Conservation (phyloP, 2,797 vertebrate species). For the Oreochromis mossambicus region DNA sequence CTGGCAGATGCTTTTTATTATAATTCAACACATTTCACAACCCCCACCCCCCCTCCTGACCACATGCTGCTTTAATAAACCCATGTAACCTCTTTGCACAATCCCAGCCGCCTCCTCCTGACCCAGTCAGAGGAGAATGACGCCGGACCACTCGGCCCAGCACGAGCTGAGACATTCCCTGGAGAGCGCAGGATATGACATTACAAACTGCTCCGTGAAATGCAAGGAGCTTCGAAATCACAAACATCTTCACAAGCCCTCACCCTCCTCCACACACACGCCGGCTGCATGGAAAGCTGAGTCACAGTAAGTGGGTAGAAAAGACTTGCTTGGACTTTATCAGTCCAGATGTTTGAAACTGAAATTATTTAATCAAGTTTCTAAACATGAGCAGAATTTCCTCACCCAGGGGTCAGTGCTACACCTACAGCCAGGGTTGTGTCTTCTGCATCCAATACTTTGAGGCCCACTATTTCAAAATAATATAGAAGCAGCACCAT, state of each 20-base stretch:
- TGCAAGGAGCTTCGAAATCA: slow-evolving; percentile 54
- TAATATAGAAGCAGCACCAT: background rate
- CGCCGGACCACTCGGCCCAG: slow-evolving; percentile 57
- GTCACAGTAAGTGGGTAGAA: background rate
- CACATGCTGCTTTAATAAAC: slow-evolving; percentile 30
- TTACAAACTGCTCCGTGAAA: slow-evolving; percentile 65
- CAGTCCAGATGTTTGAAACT: background rate
- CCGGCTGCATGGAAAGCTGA: slow-evolving; percentile 18
- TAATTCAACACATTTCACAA: slow-evolving; percentile 49
- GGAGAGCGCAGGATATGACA: slow-evolving; percentile 67
- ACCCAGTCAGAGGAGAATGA: slow-evolving; percentile 56
- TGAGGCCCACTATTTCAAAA: background rate
- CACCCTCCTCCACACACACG: background rate
- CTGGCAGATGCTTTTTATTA: slow-evolving; percentile 34
- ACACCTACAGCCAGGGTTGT: background rate
- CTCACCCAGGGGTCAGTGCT: background rate
- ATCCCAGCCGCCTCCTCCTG: slow-evolving; percentile 29
- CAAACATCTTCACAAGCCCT: slow-evolving; percentile 52
- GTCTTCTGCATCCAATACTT: background rate
- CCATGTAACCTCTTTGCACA: slow-evolving; percentile 36
- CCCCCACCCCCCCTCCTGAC: background rate
- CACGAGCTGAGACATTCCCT: slow-evolving; percentile 77
- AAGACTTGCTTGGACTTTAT: background rate
- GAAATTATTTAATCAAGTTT: background rate
- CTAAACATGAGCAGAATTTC: background rate